Evolutionary conservation across 2,113 vertebrate species (phyloP).

Genomic region (Urocitellus parryii): DNA sequence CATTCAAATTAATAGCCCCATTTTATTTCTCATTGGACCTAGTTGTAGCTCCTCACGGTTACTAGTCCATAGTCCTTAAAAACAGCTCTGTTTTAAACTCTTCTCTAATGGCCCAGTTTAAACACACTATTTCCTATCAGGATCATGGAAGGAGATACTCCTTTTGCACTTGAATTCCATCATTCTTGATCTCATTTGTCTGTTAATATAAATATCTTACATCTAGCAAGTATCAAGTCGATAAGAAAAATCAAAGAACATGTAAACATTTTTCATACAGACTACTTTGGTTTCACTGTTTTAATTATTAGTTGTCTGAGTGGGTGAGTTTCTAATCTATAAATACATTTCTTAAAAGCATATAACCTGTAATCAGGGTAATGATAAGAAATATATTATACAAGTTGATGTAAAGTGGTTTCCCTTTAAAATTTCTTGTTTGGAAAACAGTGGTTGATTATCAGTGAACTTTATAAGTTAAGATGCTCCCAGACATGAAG

Average conservation of each 20-base stretch:
- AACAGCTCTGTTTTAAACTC: background rate
- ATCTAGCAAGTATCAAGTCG: conserved; percentile 16
- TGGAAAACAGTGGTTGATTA: conserved; percentile 19
- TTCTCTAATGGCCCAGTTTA: background rate
- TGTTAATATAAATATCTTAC: conserved; percentile 19
- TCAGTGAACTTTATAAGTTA: conserved; percentile 5
- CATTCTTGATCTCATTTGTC: background rate
- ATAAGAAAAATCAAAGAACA: conserved; percentile 53
- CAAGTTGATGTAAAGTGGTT: background rate
- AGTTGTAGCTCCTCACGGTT: background rate
- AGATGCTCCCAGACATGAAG: background rate
- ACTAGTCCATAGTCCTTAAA: background rate
- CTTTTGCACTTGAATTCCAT: background rate
- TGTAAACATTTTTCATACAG: conserved; percentile 1
- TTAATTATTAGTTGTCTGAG: background rate
- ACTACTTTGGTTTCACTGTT: conserved; percentile 14
- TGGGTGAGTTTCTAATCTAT: conserved; percentile 20
- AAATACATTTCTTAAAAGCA: conserved; percentile 23
- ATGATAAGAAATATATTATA: background rate
- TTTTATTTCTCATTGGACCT: background rate
- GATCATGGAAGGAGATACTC: background rate
- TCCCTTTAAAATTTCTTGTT: conserved; percentile 43
- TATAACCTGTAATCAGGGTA: conserved; percentile 14
- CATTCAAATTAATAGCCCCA: background rate
- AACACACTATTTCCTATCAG: background rate